Evolutionary conservation across 2,888 invertebrate species (phyloP), one percentile per base, ranked within the genome.

Genomic region (Drosophila helvetica): DNA sequence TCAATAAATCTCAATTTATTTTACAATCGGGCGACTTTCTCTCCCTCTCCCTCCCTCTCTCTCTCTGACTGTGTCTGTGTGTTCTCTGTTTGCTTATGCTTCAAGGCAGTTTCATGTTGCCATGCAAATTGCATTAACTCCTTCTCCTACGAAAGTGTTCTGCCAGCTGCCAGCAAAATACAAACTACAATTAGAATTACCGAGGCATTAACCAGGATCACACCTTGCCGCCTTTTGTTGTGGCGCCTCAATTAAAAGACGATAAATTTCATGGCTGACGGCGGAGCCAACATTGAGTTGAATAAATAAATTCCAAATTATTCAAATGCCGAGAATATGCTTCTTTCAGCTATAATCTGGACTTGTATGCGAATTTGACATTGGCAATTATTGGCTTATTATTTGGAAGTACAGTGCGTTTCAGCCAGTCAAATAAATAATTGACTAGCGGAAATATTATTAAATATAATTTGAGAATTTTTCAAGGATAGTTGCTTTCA

Each of bases 1-100:
- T 89, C 90, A 91, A 91, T 91, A 91, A 91, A 91, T 91, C 90
- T 90, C 86, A 84, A 91, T 91, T 91, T 90, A 86, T 78, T 79
- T 79, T 75, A 75, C 27, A 27, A 27, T 27, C 27, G 27, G 8
- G 8, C 27, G 8, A 7, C 8, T 8, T 2, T 27, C 73, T 73
- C 78, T 74, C 61, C 46, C 64, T 57, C 25, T 27, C 73, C 72
- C 78, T 74, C 61, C 46, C 64, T 57, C 25, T 15, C 9, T 17
- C 12, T 45, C 51, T 52, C 33, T 64, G 43, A 48, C 51, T 47
- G 45, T 67, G 59, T 45, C 22, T 30, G 52, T 51, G 63, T 63
- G 57, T 75, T 65, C 15, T 15, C 15, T 38, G n/a, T 38, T 53
- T 70, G 54, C 63, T 64, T 46, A 25, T 58, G 75, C 69, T 66